phyloP scores from a whole-genome alignment of 2,113 vertebrate genomes.

The Chelonoidis abingdonii region DNA sequence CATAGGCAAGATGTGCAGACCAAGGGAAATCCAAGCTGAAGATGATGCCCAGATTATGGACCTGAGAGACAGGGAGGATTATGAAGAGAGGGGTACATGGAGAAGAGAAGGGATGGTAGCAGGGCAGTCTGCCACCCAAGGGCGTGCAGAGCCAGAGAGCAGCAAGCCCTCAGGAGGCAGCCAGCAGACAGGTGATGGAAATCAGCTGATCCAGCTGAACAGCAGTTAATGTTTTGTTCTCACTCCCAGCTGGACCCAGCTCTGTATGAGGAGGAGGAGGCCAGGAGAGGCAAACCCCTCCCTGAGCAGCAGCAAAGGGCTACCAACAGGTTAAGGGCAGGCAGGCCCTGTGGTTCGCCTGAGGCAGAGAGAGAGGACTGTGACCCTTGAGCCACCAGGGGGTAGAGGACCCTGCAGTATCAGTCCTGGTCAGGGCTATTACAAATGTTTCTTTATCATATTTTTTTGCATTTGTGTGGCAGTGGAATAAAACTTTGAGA shows the following conservation, averaged over 20 bases:
- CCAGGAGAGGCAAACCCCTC: neutral
- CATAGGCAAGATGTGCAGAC: neutral
- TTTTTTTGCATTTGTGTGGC: neutral
- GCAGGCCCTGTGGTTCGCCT: neutral
- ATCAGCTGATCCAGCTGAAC: neutral
- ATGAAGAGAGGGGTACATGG: neutral
- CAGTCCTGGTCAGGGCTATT: neutral
- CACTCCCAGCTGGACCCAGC: neutral
- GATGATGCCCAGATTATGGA: neutral
- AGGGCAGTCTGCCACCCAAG: neutral
- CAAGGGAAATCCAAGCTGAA: neutral
- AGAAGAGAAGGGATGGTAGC: neutral
- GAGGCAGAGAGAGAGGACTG: neutral
- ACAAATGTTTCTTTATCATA: neutral
- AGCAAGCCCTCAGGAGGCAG: neutral
- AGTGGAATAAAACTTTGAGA: neutral
- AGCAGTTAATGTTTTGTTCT: neutral
- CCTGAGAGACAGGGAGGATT: neutral
- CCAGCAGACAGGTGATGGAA: neutral
- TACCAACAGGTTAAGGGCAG: neutral
- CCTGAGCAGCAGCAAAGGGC: neutral
- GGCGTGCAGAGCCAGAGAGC: neutral
- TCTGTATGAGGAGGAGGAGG: neutral
- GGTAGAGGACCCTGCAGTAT: neutral
- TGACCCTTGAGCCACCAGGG: neutral